Evolutionary conservation across 1,140 invertebrate genomes (phyloP), one percentile per base, ranked within the genome.

Genomic region (Papilio dardanus): DNA sequence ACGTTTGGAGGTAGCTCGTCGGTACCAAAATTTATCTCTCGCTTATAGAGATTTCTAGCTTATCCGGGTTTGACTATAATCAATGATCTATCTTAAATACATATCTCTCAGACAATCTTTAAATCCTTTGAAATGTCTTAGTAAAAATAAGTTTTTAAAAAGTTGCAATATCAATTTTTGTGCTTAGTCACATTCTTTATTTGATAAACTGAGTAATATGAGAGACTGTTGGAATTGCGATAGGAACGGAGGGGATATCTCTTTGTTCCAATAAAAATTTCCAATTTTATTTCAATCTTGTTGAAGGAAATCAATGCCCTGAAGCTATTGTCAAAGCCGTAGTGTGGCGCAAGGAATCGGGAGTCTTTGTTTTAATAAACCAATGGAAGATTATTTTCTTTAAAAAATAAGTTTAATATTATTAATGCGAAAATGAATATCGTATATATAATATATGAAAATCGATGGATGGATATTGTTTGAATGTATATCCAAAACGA

Each of bases 281-380:
- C 71, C 71, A 73, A 73, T 73, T 73, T 73, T 73, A 86, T 88
- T 89, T 80, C 87, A 86, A 88, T 91, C 85, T 85, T 75, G 76
- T 83, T 78, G 76, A 77, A 77, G 82, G 87, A 83, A 86, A 91
- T 91, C 88, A 86, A 89, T 88, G 78, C 85, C 89, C 85, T 42
- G 62, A 71, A 84, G 88, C 77, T 76, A 80, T 82, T 81, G 81
- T 80, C 81, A 82, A 85, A 84, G 88, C 86, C 83, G 86, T 78
- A 76, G 79, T 42, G 54, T 54, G 75, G 77, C 54, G 76, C 10
- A 73, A 58, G 71, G 50, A 31, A 73, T 19, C 30, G 50, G 31
- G 50, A 73, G 30, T 58, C 4, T 58, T 73, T 79, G 82, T 88
- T 88, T 90, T 88, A 91, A 89, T 91, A 91, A 88, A 87, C 83